Evolutionary conservation across 2,113 vertebrate genomes (phyloP).

Genomic region (Proteles cristata): DNA sequence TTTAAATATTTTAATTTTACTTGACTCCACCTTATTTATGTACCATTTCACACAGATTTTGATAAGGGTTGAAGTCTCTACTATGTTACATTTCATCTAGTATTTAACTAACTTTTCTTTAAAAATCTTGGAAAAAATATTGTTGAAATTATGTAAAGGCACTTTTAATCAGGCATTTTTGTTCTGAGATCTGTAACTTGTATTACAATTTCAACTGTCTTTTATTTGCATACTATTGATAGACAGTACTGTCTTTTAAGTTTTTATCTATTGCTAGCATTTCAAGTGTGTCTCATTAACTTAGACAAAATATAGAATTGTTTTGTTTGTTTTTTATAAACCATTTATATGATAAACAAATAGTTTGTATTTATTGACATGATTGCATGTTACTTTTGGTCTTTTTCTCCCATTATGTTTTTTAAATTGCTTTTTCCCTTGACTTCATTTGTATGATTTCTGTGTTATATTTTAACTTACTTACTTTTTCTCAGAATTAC

Average conservation of each 20-base stretch:
- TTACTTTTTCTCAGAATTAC: conserved; percentile 54
- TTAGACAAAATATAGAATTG: neutral
- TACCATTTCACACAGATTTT: conserved; percentile 1
- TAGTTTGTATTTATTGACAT: neutral
- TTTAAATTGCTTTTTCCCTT: conserved; percentile 17
- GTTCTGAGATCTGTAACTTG: neutral
- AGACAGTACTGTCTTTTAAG: neutral
- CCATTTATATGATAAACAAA: neutral
- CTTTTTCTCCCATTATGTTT: conserved; percentile 22
- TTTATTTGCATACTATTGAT: neutral
- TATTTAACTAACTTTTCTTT: conserved; percentile 44
- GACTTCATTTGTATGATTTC: conserved; percentile 32
- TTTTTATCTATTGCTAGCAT: conserved; percentile 28
- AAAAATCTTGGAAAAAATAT: neutral
- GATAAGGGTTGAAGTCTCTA: neutral
- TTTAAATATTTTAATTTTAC: conserved; percentile 34
- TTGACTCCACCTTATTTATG: neutral
- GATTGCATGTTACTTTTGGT: neutral
- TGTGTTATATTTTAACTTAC: neutral
- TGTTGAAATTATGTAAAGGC: neutral
- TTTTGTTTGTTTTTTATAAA: neutral
- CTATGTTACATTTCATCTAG: conserved; percentile 3
- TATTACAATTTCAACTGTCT: neutral
- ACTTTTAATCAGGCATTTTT: conserved; percentile 11
- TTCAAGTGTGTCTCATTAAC: conserved; percentile 31